Base-by-base conservation (phyloP, 1,140 invertebrate genomes). In the Anadara kagoshimensis region DNA sequence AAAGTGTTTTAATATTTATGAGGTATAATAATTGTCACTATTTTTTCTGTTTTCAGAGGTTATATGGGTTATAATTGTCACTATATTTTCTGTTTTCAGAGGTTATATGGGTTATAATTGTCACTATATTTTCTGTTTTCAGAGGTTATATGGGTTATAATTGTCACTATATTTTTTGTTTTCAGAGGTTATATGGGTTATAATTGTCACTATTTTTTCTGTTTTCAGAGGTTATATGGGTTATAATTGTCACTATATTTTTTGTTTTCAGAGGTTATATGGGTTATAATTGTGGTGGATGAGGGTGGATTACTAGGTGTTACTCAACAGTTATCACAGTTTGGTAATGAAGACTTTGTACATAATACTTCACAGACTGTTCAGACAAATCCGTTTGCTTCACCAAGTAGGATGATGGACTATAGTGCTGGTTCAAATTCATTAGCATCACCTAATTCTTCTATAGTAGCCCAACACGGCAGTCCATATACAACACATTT, bases 221-320 rank as follows among this genome's bases (percentile, higher is more conserved):
- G n/a, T n/a, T n/a, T n/a, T n/a, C n/a, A n/a, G n/a, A n/a, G n/a
- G n/a, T n/a, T n/a, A n/a, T n/a, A n/a, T n/a, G n/a, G n/a, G n/a
- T n/a, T n/a, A n/a, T n/a, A n/a, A n/a, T 36, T 36, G 7, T 3
- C 29, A 36, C 29, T 36, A 49, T 22, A 26, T 63, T 54, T 64
- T 69, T 76, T 70, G 71, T 69, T 91, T 90, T 69, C 82, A 93
- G 93, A 94, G 77, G 87, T 92, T 58, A 93, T 94, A 78, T 94
- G 93, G 92, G 91, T 93, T 64, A 92, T 94, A 68, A 86, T 94
- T 71, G 91, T 90, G 36, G 94, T 94, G 26, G 93, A 91, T 53
- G 92, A 93, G 84, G 91, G 91, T 69, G 93, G 93, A 22, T 91
- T 93, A 47, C 82, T 94, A 58, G 92, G 92, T 63, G 86, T 94